phyloP scores from a whole-genome alignment of 2,888 invertebrate genomes.

The Drosophila meridiana region DNA sequence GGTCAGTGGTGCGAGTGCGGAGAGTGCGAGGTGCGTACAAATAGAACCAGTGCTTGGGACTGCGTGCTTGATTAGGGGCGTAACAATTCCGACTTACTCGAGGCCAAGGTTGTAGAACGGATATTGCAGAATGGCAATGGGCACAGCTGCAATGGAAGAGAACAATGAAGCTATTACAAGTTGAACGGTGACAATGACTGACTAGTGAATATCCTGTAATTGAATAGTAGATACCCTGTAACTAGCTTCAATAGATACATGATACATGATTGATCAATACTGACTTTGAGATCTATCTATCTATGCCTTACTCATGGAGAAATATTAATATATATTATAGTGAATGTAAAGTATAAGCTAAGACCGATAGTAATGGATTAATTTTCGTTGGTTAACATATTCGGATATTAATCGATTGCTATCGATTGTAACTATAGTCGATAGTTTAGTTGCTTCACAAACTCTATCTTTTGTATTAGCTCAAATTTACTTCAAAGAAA shows the following conservation, averaged over 20 bases:
- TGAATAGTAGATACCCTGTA: neutral
- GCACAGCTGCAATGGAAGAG: constrained; percentile 88
- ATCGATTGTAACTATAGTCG: too few relatives aligned
- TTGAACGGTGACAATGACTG: neutral
- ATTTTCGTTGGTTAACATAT: too few relatives aligned
- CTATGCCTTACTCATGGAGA: too few relatives aligned
- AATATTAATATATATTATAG: too few relatives aligned
- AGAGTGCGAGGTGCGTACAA: constrained; percentile 31
- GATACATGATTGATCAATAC: neutral
- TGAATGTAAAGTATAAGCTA: too few relatives aligned
- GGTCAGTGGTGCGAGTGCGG: constrained; percentile 5
- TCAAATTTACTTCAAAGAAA: neutral
- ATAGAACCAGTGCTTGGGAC: constrained; percentile 17
- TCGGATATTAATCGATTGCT: too few relatives aligned
- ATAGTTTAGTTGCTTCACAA: too few relatives aligned
- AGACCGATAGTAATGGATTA: too few relatives aligned
- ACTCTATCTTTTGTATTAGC: too few relatives aligned
- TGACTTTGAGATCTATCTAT: too few relatives aligned
- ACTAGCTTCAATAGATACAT: neutral
- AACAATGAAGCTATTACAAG: constrained; percentile 44
- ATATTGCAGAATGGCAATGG: constrained; percentile 92
- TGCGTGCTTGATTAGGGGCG: constrained; percentile 16
- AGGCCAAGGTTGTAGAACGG: constrained; percentile 94
- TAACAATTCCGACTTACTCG: constrained; percentile 88
- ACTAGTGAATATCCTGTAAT: neutral